phyloP scores from a whole-genome alignment of 1,140 invertebrate species.

The Penaeus indicus region DNA sequence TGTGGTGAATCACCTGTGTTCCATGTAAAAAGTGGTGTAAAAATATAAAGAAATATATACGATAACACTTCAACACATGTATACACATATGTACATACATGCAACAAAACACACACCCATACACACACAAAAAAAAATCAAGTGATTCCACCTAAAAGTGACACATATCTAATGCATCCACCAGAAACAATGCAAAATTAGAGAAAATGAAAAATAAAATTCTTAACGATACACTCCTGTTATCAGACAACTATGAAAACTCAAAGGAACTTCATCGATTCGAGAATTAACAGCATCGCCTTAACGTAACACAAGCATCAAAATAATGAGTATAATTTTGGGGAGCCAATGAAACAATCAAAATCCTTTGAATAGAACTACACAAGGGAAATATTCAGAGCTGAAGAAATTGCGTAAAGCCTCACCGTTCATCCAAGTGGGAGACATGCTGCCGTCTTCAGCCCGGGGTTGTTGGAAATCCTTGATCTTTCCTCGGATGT shows the following conservation, averaged over 20 bases:
- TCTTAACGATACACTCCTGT: too few relatives aligned
- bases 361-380: neutral
- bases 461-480: slow-evolving; percentile 45
- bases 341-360: neutral
- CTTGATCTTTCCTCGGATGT: slow-evolving; percentile 44
- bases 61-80: neutral
- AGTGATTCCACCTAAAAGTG: too few relatives aligned
- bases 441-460: neutral
- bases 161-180: too few relatives aligned
- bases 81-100: too few relatives aligned
- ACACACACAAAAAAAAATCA: too few relatives aligned
- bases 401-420: neutral
- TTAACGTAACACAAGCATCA: too few relatives aligned
- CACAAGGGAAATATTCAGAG: neutral
- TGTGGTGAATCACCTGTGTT: slow-evolving; percentile 32
- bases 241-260: too few relatives aligned
- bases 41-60: neutral
- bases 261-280: too few relatives aligned
- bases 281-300: too few relatives aligned
- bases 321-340: neutral
- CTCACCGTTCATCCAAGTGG: slow-evolving; percentile 48
- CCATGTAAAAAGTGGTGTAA: neutral
- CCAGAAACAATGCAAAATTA: too few relatives aligned
- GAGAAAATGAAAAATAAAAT: too few relatives aligned
- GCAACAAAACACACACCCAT: too few relatives aligned